Evolutionary conservation across 2,888 invertebrate genomes (phyloP), one percentile per base, ranked within the genome.

Genomic region (Crioceris asparagi): DNA sequence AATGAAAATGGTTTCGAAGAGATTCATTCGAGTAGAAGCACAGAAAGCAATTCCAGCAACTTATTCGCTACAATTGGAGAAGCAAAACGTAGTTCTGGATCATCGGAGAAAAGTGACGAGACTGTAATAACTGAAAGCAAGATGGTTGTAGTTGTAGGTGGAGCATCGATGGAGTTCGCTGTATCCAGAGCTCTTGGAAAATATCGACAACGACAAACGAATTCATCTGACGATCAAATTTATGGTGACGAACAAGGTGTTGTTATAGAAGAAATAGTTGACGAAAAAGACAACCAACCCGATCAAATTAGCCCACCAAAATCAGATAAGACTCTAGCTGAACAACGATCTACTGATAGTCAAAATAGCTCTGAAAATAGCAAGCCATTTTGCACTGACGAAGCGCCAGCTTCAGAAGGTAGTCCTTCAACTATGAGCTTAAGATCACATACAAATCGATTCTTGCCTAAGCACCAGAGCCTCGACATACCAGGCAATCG

Each of bases 181-280:
- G 86, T 85, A 1, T 85, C 85, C 0, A 66, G 85, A 54, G 85
- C 85, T 1, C 64, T 86, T 16, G 85, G 84, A 16, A 84, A 83
- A 63, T 86, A 84, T 56, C 69, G 85, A 30, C 72, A 83, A 47
- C 72, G 83, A 47, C 70, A 79, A 43, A 79, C 82, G 50, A 80
- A 80, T 19, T 77, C 79, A 12, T 77, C 77, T 23, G 81, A 82
- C 51, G 83, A 82, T 44, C 78, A 77, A 54, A 66, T 71, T 11
- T 39, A 39, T 5, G 43, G 38, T 23, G 53, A 51, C 27, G 54
- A 55, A 25, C 49, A 54, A 14, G 51, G 50, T 10, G 41, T 54
- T n/a, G 47, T 48, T 21, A 53, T 55, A 31, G 56, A 58, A 40
- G 58, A 58, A 43, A 44, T 53, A 17, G 39, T 41, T 14, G 53